These are phyloP conservation scores for Stenichneumon culpator DNA, from an alignment of 2,888 invertebrate species.

Conservation along the genomic window DNA sequence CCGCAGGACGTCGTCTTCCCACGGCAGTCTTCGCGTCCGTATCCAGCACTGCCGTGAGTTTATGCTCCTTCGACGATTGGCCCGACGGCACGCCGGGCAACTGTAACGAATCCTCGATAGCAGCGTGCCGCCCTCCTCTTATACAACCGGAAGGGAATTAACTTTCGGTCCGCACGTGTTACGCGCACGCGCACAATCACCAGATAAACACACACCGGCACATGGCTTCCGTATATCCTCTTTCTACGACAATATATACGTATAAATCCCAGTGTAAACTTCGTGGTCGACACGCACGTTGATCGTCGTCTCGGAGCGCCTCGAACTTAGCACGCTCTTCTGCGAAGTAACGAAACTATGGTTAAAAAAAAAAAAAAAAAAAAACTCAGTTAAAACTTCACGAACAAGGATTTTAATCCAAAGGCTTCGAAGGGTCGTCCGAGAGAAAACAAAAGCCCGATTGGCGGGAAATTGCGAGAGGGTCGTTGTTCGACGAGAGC, in stretches of 20 bases:
- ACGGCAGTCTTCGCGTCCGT: slow-evolving; percentile 71
- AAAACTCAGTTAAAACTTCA: background rate
- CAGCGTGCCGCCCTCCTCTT: slow-evolving; percentile 28
- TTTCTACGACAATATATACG: background rate
- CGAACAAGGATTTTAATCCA: background rate
- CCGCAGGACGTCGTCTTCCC: slow-evolving; percentile 72
- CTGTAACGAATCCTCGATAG: slow-evolving; percentile 42
- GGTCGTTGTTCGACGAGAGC: background rate
- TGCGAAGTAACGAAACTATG: background rate
- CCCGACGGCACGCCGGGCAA: slow-evolving; percentile 52
- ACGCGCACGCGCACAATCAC: slow-evolving; percentile 4
- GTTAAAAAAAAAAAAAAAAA: background rate
- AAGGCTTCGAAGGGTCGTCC: background rate
- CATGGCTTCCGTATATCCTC: background rate
- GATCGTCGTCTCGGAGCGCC: background rate
- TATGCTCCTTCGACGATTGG: slow-evolving; percentile 56
- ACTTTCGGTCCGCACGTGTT: slow-evolving; percentile 17
- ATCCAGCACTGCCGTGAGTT: slow-evolving; percentile 71
- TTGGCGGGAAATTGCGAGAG: slow-evolving; percentile 54
- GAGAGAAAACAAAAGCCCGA: slow-evolving; percentile 10
- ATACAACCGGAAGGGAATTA: slow-evolving; percentile 14
- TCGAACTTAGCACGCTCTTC: background rate
- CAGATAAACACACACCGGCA: background rate
- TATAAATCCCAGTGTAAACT: slow-evolving; percentile 12
- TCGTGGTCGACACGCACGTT: background rate